Percentiles rank a stretch among this genome's conserved stretches.
Conservation (phyloP, 2,797 vertebrate genomes). For the Nyctalus aviator region DNA sequence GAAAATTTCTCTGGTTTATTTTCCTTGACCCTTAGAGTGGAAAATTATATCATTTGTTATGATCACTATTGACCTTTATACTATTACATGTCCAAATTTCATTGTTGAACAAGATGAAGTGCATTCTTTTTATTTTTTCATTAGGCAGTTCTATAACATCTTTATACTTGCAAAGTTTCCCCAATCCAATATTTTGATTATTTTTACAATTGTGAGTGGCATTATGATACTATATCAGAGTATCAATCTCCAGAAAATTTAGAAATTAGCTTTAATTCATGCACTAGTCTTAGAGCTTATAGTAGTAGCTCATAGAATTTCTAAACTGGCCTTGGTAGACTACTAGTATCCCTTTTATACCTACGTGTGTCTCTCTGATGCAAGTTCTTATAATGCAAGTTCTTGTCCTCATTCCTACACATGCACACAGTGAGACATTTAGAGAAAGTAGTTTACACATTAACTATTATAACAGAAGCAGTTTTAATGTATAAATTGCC, state of each 20-base stretch:
- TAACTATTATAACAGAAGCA: background rate
- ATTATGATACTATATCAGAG: slow-evolving; percentile 23
- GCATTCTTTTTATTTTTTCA: slow-evolving; percentile 30
- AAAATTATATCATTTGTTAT: slow-evolving; percentile 39
- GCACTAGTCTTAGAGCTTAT: background rate
- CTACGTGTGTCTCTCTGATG: background rate
- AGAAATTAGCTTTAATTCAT: slow-evolving; percentile 40
- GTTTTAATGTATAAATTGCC: background rate
- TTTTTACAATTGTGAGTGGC: background rate
- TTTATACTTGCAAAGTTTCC: slow-evolving; percentile 43
- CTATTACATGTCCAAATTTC: slow-evolving; percentile 17
- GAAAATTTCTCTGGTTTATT: background rate
- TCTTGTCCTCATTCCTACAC: background rate
- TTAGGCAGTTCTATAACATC: background rate
- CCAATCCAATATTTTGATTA: background rate
- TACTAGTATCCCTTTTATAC: background rate
- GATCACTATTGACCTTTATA: slow-evolving; percentile 30
- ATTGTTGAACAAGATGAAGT: slow-evolving; percentile 29
- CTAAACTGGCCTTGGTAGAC: background rate
- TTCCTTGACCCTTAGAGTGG: background rate
- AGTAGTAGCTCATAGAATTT: background rate
- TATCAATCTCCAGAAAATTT: background rate
- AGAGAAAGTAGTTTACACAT: background rate
- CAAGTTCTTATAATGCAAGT: background rate
- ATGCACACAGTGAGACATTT: background rate